phyloP scores from a whole-genome alignment of 2,113 vertebrate genomes.

The Oreochromis tanganicae region DNA sequence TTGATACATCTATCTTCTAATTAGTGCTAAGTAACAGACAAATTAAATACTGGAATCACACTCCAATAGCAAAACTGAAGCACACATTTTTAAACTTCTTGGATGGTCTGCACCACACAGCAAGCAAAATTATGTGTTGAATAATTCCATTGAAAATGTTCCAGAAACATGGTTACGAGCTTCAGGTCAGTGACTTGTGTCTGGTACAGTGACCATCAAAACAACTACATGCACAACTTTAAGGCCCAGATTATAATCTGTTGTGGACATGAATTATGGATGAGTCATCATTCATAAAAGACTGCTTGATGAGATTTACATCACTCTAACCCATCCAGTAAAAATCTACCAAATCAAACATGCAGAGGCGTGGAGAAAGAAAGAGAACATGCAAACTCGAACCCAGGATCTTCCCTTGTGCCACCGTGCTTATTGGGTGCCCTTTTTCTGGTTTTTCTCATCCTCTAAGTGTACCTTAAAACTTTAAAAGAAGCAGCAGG shows the following conservation, averaged over 20 bases:
- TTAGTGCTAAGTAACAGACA: not conserved
- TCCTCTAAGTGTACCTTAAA: not conserved
- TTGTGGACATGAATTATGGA: not conserved
- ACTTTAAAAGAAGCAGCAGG: not conserved
- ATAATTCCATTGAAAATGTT: not conserved
- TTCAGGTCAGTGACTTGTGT: not conserved
- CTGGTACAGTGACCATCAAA: not conserved
- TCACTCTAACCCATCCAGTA: not conserved
- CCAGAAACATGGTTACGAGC: not conserved
- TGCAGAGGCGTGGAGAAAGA: not conserved
- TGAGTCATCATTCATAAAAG: not conserved
- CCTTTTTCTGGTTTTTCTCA: not conserved
- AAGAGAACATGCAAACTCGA: not conserved
- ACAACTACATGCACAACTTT: not conserved
- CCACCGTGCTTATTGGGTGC: rapidly evolving
- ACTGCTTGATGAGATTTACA: not conserved
- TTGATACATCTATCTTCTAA: not conserved
- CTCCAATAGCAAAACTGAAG: not conserved
- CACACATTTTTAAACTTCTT: not conserved
- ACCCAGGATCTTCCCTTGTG: not conserved
- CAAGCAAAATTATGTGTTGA: not conserved
- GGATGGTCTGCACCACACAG: not conserved
- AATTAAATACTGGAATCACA: not conserved
- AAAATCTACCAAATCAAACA: not conserved
- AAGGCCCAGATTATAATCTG: not conserved